Evolutionary conservation across 2,797 vertebrate species (phyloP), one percentile per base, ranked within the genome.

Genomic region (Alauda arvensis): DNA sequence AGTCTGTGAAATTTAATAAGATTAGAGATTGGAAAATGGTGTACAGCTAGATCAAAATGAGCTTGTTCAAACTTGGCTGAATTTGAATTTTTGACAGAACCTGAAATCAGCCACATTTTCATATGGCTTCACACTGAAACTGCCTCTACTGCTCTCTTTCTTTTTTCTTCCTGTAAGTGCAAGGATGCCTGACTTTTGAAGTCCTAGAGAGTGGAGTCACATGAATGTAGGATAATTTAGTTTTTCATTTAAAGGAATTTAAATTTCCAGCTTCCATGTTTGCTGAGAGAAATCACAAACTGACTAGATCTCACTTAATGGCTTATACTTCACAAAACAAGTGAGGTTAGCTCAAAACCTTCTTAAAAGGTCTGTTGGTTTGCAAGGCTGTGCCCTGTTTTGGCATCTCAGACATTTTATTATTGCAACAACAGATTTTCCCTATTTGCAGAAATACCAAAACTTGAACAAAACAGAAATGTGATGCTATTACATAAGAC

Each of bases 1-100:
- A 67, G 46, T 70, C 23, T 60, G 69, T 87, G 71, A 92, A 84
- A 72, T 77, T 56, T 74, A 88, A 33, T 80, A 80, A 84, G n/a
- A 70, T 71, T 62, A 42, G n/a, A 67, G 46, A 39, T 26, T 80
- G 70, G 56, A 78, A 91, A 88, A 51, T 2, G 8, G 18, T 8
- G 3, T 46, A 39, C 37, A 57, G 40, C 33, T 37, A 43, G 39
- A 71, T 80, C 33, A 75, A 90, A 90, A 66, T 34, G 18, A 71
- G 62, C 56, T 82, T 43, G 24, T 62, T 79, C 43, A 69, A 57
- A 51, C 18, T 67, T n/a, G 25, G 17, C 53, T 67, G 69, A 90
- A 92, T 49, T 25, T 8, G 37, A 45, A 37, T 82, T 92, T 92
- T 77, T 67, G 82, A 53, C 23, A 56, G 66, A 92, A 83, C 40